phyloP scores from a whole-genome alignment of 2,797 vertebrate species.

The Coendou prehensilis region DNA sequence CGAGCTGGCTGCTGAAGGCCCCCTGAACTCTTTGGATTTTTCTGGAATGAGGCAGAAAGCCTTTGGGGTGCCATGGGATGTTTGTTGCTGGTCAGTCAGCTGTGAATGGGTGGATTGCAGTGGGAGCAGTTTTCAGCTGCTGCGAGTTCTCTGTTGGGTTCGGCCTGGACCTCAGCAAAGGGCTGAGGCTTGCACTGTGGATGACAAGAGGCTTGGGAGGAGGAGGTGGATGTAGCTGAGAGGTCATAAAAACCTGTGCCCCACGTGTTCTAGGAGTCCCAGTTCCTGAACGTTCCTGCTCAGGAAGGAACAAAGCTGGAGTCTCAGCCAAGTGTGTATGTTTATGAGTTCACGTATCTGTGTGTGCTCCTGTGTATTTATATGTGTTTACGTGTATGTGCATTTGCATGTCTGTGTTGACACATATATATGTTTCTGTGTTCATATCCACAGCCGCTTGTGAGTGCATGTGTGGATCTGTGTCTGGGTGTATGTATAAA shows the following conservation, averaged over 20 bases:
- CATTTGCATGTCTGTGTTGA: accelerated
- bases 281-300: neutral
- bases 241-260: neutral
- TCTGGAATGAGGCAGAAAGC: neutral
- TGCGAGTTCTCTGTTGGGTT: neutral
- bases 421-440: neutral
- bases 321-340: neutral
- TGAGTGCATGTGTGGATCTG: neutral
- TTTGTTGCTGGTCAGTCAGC: neutral
- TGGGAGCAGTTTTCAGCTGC: neutral
- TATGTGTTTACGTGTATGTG: neutral
- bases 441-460: neutral
- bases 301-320: neutral
- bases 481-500: neutral
- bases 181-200: neutral
- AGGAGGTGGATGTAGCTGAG: accelerated
- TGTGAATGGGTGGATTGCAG: neutral
- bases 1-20: accelerated
- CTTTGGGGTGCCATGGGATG: neutral
- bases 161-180: neutral
- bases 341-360: neutral
- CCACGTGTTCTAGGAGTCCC: neutral
- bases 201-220: neutral
- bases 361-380: no score
- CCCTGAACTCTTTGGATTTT: neutral